phyloP scores from a whole-genome alignment of 2,797 vertebrate genomes.

The Glossophaga mutica region DNA sequence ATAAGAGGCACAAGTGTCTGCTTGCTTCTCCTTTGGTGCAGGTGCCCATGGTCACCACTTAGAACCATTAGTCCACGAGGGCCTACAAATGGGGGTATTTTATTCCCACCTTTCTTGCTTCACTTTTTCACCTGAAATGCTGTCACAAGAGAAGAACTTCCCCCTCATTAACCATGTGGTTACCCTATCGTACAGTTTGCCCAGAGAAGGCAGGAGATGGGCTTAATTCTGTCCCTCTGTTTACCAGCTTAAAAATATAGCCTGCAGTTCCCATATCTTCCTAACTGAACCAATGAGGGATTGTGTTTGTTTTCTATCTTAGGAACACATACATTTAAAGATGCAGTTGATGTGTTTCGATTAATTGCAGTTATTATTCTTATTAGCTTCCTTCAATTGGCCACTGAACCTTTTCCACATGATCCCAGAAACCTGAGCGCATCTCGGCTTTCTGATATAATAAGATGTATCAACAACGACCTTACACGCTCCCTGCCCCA shows the following conservation, averaged over 20 bases:
- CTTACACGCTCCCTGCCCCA: neutral
- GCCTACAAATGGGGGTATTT: neutral
- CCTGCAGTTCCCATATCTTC: neutral
- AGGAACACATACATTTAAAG: neutral
- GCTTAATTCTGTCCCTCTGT: neutral
- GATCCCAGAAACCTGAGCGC: neutral
- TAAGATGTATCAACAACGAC: too few species aligned
- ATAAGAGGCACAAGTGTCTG: neutral
- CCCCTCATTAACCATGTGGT: neutral
- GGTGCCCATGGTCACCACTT: neutral
- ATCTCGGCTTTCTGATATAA: neutral
- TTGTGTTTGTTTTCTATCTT: neutral
- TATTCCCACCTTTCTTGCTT: neutral
- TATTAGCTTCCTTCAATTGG: neutral
- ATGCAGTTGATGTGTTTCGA: neutral
- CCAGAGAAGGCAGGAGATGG: neutral
- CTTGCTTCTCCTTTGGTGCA: neutral
- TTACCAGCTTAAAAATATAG: neutral
- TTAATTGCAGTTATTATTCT: neutral
- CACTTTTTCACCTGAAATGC: neutral
- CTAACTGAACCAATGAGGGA: neutral
- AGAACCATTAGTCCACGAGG: neutral
- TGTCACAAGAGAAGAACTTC: neutral
- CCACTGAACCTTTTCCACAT: neutral
- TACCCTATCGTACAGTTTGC: neutral